Base-by-base conservation (phyloP, 2,113 vertebrate genomes). In the Dipodomys ordii region DNA sequence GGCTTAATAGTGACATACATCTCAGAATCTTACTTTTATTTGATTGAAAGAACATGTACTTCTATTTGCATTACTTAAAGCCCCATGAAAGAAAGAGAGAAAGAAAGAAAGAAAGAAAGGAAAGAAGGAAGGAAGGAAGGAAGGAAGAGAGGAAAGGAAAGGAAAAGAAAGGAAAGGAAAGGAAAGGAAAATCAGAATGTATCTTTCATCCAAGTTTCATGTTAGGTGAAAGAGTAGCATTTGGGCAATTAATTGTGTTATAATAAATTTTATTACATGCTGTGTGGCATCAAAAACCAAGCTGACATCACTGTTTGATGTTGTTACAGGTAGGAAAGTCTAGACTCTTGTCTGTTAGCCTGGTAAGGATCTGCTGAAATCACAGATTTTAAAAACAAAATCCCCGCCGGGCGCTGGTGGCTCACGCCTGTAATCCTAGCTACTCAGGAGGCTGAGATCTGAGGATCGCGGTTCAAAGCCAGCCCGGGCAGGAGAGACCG, bases 251-350 rank as follows among this genome's bases (percentile, higher is more conserved):
- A 97, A 97, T 97, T 87, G 96, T 94, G 92, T 97, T 97, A 91
- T 95, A 94, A 71, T 96, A 97, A 97, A 97, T 98, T 96, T 92
- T 90, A 93, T 88, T 82, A 94, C 97, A 91, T 83, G 96, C 82
- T 12, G 28, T 97, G 85, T 88, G 96, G 92, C 91, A 15, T 73
- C 86, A 94, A 73, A 30, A 95, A 77, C 90, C 74, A 96, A 95
- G 90, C 64, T 95, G 67, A 90, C 93, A 87, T 92, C 90, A 96
- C 81, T 30, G 12, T 96, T 73, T 4, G 5, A 57, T 78, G 84
- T 81, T 62, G 73, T 83, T 87, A 62, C 44, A 89, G 86, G 93
- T 79, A 90, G 77, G 91, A 19, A 2, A 23, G 39, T 64, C 32
- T 82, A 69, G 44, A 89, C 53, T 86, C 19, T 64, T 94, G 20